Base-by-base conservation (phyloP, 2,113 vertebrate genomes). In the Galeopterus variegatus region DNA sequence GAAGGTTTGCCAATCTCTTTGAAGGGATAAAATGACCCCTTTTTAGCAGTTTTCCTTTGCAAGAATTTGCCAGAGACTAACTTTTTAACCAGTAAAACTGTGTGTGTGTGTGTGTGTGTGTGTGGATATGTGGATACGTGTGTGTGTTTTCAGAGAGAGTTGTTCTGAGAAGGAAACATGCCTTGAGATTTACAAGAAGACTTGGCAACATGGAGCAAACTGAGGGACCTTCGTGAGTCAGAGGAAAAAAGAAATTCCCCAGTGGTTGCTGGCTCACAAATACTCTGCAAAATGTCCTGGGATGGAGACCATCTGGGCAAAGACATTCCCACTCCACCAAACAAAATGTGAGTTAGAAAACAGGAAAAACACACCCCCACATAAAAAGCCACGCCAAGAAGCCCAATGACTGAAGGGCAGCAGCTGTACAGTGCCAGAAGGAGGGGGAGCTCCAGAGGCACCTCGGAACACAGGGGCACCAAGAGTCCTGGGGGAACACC, bases 241-340 rank as follows among this genome's bases (percentile, higher is more conserved):
- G 95, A 94, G 88, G 70, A 84, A 83, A 75, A 80, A 65, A 85
- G 69, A 82, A 94, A 93, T 82, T 87, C 93, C 95, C 87, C 0
- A 36, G 96, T 94, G 94, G 88, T 93, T 98, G 92, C 92, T 98
- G 97, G 96, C 97, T 98, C 95, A 96, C 82, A 95, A 65, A 97
- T 93, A 95, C 45, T 93, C 88, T 96, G 77, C 62, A 97, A 98
- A 98, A 97, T 97, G 94, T 97, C 97, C 98, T 97, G 96, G 96
- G 96, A 97, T 97, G 90, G 92, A 48, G 96, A 98, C 98, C 98
- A 98, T 98, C 96, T 97, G 97, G 96, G 97, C 93, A 95, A 97
- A 97, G 90, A 97, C 95, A 98, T 88, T 90, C 88, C 90, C 85
- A 97, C 89, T 95, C 93, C 75, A 97, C 73, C 86, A 98, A 98